Evolutionary conservation across 2,888 invertebrate species (phyloP).

Genomic region (Yponomeuta malinellus): DNA sequence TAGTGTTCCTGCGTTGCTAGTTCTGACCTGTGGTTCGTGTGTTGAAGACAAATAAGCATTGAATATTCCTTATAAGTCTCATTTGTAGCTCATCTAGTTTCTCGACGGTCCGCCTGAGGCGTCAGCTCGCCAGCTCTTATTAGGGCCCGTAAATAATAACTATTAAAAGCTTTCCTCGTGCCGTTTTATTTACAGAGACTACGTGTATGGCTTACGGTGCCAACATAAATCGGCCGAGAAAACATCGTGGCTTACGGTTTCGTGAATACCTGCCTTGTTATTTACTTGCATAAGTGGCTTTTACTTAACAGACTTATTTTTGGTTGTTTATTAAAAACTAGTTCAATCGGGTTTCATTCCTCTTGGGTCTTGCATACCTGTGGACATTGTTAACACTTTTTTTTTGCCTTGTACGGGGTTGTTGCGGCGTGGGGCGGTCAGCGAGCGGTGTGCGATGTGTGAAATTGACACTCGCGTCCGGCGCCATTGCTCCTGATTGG

Average conservation of each 20-base stretch:
- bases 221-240: constrained; percentile 34
- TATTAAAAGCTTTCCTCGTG: constrained; percentile 52
- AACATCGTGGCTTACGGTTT: constrained; percentile 19
- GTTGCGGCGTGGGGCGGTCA: neutral
- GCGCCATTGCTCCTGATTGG: constrained; percentile 67
- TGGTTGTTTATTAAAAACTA: too few relatives aligned
- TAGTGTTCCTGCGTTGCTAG: neutral
- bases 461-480: constrained; percentile 64
- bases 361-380: neutral
- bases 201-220: constrained; percentile 45
- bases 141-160: constrained; percentile 68
- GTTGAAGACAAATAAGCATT: neutral
- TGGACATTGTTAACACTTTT: neutral
- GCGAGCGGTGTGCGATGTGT: constrained; percentile 30
- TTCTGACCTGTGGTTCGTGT: neutral
- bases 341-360: neutral
- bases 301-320: neutral
- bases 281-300: neutral
- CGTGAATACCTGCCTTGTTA: constrained; percentile 10
- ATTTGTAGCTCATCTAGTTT: constrained; percentile 25
- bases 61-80: constrained; percentile 54
- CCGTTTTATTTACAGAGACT: constrained; percentile 60
- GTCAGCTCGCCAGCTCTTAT: constrained; percentile 42
- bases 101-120: constrained; percentile 16
- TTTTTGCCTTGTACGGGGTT: neutral